phyloP scores from a whole-genome alignment of 2,888 invertebrate genomes.

The Hypercompe scribonia region DNA sequence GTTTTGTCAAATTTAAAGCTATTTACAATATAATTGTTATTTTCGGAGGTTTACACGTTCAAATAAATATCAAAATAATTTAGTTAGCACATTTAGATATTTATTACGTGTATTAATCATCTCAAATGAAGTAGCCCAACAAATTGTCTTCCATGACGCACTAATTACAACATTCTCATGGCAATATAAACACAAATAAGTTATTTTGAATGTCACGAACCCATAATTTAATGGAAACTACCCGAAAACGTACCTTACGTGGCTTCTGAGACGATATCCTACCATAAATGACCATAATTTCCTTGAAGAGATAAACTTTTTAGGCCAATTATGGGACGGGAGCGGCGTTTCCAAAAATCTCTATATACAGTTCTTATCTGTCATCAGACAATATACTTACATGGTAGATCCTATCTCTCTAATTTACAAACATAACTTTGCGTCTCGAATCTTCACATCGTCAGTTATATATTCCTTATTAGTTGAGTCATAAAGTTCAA shows the following conservation, averaged over 20 bases:
- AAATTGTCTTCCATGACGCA: conserved; percentile 40
- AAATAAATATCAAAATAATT: neutral
- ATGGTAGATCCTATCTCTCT: conserved; percentile 75
- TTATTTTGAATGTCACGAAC: conserved; percentile 65
- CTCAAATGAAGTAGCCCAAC: conserved; percentile 25
- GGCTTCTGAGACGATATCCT: conserved; percentile 69
- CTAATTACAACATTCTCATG: conserved; percentile 64
- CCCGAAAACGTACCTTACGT: conserved; percentile 53
- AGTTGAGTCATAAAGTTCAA: neutral
- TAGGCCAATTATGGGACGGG: conserved; percentile 77
- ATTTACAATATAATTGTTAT: too few relatives aligned
- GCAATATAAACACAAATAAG: conserved; percentile 58
- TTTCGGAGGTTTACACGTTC: neutral
- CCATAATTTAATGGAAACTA: conserved; percentile 67
- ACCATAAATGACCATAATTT: conserved; percentile 79
- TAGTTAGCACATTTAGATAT: too few relatives aligned
- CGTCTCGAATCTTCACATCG: neutral
- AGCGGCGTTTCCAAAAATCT: conserved; percentile 83
- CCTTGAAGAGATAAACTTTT: conserved; percentile 81
- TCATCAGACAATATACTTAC: conserved; percentile 76
- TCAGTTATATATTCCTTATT: conserved; percentile 10
- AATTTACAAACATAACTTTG: conserved; percentile 57
- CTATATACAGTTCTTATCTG: conserved; percentile 74
- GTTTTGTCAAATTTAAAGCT: too few relatives aligned
- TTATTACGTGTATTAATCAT: neutral